Percentiles rank a stretch among this genome's conserved stretches.
phyloP scores from a whole-genome alignment of 2,113 vertebrate genomes.

The Megaceryle maxima region DNA sequence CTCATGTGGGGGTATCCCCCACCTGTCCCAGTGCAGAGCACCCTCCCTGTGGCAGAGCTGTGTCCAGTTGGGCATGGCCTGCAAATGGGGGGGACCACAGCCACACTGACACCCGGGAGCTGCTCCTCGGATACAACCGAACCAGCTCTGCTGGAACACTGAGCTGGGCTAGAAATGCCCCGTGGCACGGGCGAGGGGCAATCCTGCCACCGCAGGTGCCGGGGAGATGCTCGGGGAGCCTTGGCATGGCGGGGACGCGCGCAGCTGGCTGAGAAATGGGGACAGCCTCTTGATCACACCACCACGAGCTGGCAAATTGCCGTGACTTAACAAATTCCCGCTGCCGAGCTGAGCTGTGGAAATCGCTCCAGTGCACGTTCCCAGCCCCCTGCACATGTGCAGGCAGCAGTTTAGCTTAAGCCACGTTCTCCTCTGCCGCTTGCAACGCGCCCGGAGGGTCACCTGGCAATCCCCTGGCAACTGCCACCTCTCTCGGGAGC shows the following conservation, averaged over 20 bases:
- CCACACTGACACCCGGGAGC: accelerated
- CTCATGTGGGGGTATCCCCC: accelerated
- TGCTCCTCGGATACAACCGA: accelerated
- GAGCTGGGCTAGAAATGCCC: accelerated
- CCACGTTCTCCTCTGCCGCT: neutral
- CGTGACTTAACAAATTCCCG: slow-evolving; percentile 15
- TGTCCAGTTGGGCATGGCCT: accelerated
- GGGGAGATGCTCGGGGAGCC: neutral
- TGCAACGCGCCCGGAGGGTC: accelerated
- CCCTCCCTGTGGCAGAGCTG: neutral
- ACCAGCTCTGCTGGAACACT: accelerated
- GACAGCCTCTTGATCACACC: slow-evolving; percentile 26
- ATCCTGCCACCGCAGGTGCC: neutral
- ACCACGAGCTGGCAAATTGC: slow-evolving; percentile 34
- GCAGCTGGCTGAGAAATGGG: neutral
- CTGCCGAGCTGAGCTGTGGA: slow-evolving; percentile 38
- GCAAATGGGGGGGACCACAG: accelerated
- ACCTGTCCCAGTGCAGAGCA: accelerated
- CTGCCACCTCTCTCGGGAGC: accelerated
- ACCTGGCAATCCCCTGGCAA: accelerated
- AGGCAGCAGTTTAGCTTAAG: neutral
- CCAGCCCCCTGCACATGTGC: slow-evolving; percentile 19
- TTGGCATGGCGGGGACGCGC: neutral
- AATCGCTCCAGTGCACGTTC: slow-evolving; percentile 22
- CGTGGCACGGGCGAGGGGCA: accelerated